Percentiles rank a stretch among this genome's conserved stretches.
phyloP scores from a whole-genome alignment of 53 echinoderm and acorn worm species.

The Crossaster papposus region DNA sequence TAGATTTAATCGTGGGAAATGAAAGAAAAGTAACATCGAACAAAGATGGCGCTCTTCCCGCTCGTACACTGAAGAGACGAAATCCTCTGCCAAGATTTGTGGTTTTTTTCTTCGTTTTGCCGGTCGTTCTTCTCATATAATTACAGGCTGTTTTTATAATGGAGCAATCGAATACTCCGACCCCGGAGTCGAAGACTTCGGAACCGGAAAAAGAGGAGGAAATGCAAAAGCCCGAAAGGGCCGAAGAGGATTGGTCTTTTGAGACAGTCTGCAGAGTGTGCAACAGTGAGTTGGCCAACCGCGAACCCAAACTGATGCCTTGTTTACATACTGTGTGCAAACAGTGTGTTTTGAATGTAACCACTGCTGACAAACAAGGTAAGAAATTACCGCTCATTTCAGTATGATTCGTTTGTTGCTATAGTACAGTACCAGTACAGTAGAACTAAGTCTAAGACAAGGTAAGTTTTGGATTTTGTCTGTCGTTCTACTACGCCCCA shows the following conservation, averaged over 20 bases:
- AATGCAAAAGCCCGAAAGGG: slow-evolving; percentile 12
- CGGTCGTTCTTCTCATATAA: not conserved
- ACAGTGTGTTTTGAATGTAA: slow-evolving; percentile 77
- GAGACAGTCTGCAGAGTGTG: slow-evolving; percentile 73
- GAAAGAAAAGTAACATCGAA: not conserved
- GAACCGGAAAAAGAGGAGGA: slow-evolving; percentile 30
- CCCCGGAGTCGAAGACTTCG: slow-evolving; percentile 15
- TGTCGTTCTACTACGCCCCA: too few relatives aligned
- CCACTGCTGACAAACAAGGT: slow-evolving; percentile 64
- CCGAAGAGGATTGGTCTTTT: slow-evolving; percentile 45
- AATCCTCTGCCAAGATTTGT: not conserved
- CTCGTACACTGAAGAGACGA: not conserved
- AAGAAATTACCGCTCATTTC: too few relatives aligned
- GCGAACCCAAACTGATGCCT: slow-evolving; percentile 83
- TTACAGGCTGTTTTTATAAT: not conserved
- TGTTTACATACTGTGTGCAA: slow-evolving; percentile 94
- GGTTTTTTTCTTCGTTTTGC: not conserved
- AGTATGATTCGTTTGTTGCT: too few relatives aligned
- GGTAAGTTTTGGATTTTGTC: too few relatives aligned
- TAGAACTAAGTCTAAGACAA: too few relatives aligned
- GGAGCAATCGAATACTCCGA: slow-evolving; percentile 17
- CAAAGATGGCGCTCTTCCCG: slow-evolving; percentile 30
- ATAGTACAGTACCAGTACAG: too few relatives aligned
- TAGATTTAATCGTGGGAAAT: not conserved
- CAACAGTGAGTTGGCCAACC: slow-evolving; percentile 71